Evolutionary conservation across 1,140 invertebrate genomes (phyloP).

Genomic region (Mizuhopecten yessoensis): DNA sequence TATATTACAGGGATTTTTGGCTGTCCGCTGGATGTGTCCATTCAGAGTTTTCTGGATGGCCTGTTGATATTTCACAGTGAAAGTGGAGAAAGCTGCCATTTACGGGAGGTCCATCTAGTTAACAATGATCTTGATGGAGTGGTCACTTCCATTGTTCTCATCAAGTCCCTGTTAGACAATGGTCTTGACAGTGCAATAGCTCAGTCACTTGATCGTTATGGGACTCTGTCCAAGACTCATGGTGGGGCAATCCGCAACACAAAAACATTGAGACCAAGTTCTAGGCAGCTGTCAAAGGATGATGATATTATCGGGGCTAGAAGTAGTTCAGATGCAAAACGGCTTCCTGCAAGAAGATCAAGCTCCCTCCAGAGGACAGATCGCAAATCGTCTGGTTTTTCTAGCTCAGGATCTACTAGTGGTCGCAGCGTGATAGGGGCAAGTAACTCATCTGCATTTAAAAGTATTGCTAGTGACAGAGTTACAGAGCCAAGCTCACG

Average conservation of each 20-base stretch:
- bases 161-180: conserved; percentile 57
- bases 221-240: not conserved
- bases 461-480: not conserved
- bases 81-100: not conserved
- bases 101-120: conserved; percentile 66
- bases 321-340: not conserved
- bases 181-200: conserved; percentile 49
- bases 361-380: conserved; percentile 12
- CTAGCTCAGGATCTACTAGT: not conserved
- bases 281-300: not conserved
- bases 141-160: conserved; percentile 59
- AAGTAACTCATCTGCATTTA: not conserved
- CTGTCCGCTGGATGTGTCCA: conserved; percentile 59
- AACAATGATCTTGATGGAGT: conserved; percentile 68
- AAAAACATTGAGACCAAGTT: conserved; percentile 2
- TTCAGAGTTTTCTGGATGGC: conserved; percentile 65
- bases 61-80: conserved; percentile 55
- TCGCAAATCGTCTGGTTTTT: not conserved
- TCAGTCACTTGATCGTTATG: conserved; percentile 10
- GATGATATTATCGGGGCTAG: not conserved
- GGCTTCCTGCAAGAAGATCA: not conserved
- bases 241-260: not conserved
- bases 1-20: conserved; percentile 65
- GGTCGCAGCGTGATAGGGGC: not conserved
- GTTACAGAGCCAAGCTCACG: not conserved